Percentiles rank a stretch among this genome's conserved stretches.
Conservation (phyloP, 2,113 vertebrate species). For the Microtus oregoni region DNA sequence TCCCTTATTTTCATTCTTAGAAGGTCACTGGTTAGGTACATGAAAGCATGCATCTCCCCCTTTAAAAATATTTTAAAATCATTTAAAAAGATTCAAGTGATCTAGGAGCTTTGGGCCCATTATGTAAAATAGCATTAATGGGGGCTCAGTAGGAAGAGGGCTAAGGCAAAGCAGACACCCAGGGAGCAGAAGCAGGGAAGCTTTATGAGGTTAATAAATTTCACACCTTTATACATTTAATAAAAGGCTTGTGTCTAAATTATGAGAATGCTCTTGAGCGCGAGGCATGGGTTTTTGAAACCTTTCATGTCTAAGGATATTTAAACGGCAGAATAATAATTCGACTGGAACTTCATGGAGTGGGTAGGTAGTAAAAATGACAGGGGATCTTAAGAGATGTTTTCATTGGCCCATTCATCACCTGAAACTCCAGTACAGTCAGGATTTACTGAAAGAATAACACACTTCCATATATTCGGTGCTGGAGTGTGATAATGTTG, state of each 20-base stretch:
- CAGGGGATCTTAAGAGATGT: constrained; percentile 65
- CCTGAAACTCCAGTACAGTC: constrained; percentile 36
- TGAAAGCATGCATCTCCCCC: neutral
- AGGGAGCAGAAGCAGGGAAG: neutral
- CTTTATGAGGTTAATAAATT: constrained; percentile 71
- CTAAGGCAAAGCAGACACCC: neutral
- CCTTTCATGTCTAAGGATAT: constrained; percentile 61
- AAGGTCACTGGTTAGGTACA: neutral
- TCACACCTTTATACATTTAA: constrained; percentile 66
- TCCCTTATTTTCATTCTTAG: constrained; percentile 31
- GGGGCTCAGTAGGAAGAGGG: neutral
- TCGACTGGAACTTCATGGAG: constrained; percentile 58
- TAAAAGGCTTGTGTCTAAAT: constrained; percentile 73
- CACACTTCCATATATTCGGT: constrained; percentile 50
- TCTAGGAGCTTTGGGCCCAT: neutral
- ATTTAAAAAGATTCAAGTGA: constrained; percentile 47
- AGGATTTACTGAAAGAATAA: constrained; percentile 72
- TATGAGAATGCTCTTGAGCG: constrained; percentile 67
- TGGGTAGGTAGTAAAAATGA: constrained; percentile 73
- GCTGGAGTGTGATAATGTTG: constrained; percentile 53
- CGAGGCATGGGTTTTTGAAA: constrained; percentile 45
- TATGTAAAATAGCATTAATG: neutral
- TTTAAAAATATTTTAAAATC: neutral
- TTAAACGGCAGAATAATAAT: constrained; percentile 74
- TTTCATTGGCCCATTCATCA: constrained; percentile 69